Conservation (phyloP, 2,888 invertebrate species). For the Caenorhabditis angaria region DNA sequence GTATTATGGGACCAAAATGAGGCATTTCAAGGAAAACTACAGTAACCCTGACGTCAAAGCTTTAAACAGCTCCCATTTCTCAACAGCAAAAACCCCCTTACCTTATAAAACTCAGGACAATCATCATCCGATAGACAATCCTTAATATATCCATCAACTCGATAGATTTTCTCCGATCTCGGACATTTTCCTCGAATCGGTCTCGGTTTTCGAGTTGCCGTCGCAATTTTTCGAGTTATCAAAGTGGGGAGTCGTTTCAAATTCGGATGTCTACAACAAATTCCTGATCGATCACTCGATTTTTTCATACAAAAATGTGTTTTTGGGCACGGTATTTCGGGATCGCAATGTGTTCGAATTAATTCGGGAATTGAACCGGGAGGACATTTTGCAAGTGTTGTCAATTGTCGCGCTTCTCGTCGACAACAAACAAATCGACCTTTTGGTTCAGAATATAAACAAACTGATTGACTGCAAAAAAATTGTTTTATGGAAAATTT, state of each 20-base stretch:
- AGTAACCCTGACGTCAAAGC: no score
- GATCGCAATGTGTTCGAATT: constrained; percentile 37
- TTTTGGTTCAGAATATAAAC: constrained; percentile 55
- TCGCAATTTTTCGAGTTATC: neutral
- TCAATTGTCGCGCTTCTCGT: constrained; percentile 48
- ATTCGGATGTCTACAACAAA: constrained; percentile 53
- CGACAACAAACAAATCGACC: constrained; percentile 65
- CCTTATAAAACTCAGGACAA: constrained; percentile 28
- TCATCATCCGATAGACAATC: constrained; percentile 17
- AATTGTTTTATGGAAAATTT: no score
- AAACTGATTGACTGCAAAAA: constrained; percentile 46
- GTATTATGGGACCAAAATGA: no score
- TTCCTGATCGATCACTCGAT: constrained; percentile 46
- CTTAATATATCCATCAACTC: constrained; percentile 13
- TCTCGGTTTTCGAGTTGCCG: neutral
- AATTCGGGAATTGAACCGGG: constrained; percentile 37
- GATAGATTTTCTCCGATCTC: constrained; percentile 19
- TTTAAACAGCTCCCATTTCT: no score
- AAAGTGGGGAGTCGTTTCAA: constrained; percentile 15
- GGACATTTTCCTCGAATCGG: constrained; percentile 14
- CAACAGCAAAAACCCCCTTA: neutral
- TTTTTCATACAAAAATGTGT: constrained; percentile 53
- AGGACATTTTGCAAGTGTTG: constrained; percentile 40
- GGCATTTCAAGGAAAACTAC: no score
- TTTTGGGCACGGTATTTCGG: constrained; percentile 42